Conservation (phyloP, 2,888 invertebrate genomes). For the Diarsia rubi region DNA sequence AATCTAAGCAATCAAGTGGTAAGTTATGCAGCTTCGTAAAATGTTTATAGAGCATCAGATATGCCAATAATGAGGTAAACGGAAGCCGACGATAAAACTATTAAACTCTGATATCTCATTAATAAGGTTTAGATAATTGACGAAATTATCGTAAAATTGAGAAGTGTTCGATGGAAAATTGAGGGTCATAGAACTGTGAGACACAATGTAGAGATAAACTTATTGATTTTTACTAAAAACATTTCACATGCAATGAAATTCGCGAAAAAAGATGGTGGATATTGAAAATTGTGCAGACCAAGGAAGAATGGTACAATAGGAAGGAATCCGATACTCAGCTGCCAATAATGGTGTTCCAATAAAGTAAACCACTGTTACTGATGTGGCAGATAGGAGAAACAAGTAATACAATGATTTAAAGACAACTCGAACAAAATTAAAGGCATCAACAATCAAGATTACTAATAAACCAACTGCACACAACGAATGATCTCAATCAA, state of each 20-base stretch:
- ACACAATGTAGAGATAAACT: background rate
- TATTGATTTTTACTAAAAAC: background rate
- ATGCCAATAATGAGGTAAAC: conserved; percentile 62
- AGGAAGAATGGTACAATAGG: background rate
- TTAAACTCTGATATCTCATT: conserved; percentile 51
- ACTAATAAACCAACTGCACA: conserved; percentile 33
- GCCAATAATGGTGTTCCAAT: background rate
- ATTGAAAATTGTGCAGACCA: background rate
- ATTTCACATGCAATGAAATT: background rate
- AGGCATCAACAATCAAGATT: conserved; percentile 16
- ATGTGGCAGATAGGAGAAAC: background rate
- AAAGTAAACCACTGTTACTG: background rate
- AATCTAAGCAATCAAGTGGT: conserved; percentile 62
- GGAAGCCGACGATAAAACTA: conserved; percentile 57
- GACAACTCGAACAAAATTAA: conserved; percentile 12
- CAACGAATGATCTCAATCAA: conserved; percentile 56
- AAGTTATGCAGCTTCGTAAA: conserved; percentile 62
- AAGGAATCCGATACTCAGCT: background rate
- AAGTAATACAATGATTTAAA: background rate
- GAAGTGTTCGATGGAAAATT: conserved; percentile 15
- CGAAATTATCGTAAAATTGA: conserved; percentile 31
- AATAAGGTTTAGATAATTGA: conserved; percentile 48
- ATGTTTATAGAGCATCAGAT: conserved; percentile 66
- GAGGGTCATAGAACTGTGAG: conserved; percentile 13
- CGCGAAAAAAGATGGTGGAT: background rate